Evolutionary conservation across 2,113 vertebrate genomes (phyloP).

Genomic region (Cyprinodon variegatus): DNA sequence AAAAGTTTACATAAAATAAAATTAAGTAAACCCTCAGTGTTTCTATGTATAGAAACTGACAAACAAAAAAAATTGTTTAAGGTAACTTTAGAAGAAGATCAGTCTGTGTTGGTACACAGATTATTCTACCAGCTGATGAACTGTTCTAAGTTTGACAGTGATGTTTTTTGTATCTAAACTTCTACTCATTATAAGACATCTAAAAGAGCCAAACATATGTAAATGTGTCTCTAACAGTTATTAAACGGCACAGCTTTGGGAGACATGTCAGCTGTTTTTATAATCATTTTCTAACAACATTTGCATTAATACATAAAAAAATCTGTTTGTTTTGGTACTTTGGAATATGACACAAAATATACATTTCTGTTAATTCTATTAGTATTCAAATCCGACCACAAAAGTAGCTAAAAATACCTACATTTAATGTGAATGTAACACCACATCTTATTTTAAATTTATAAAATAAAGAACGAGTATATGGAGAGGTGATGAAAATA

Average conservation of each 20-base stretch:
- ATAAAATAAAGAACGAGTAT: constrained; percentile 36
- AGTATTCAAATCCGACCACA: neutral
- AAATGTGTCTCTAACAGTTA: neutral
- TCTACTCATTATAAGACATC: neutral
- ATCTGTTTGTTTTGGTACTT: neutral
- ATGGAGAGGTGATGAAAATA: constrained; percentile 54
- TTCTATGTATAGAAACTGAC: neutral
- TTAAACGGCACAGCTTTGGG: neutral
- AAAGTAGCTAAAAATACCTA: neutral
- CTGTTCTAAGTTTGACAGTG: neutral
- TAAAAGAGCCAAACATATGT: neutral
- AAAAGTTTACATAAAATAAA: neutral
- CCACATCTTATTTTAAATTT: neutral
- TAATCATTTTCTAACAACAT: no score
- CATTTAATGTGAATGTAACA: neutral
- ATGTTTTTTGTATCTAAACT: neutral
- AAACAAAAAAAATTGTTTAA: neutral
- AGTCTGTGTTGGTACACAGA: neutral
- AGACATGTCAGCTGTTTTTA: neutral
- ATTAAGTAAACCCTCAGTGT: neutral
- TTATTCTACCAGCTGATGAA: neutral
- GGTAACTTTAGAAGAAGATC: neutral
- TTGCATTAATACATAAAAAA: neutral
- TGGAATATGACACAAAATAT: neutral
- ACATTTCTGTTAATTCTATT: neutral